Evolutionary conservation across 1,140 invertebrate species (phyloP), one percentile per base, ranked within the genome.

Genomic region (Gryllus bimaculatus): DNA sequence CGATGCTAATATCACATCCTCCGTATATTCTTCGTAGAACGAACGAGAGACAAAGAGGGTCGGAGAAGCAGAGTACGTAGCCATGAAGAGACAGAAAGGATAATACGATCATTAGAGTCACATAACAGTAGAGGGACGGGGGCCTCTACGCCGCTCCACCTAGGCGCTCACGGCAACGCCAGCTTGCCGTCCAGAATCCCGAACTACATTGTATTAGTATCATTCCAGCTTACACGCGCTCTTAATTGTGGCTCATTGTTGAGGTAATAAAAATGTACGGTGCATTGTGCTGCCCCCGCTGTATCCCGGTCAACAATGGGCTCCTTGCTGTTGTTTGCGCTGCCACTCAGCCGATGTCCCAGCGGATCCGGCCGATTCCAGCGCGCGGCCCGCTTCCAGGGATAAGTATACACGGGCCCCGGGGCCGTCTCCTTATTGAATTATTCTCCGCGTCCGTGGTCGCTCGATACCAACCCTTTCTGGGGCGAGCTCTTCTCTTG

Each of bases 371-470:
- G 10, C 54, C 18, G 54, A 66, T 66, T 66, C 2, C 54, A 66
- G 10, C 0, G 54, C 54, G 54, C 7, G 54, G 54, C 54, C 54
- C 18, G 54, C 54, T 18, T 66, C 54, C 54, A 18, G 10, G 54
- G 54, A 66, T 66, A 66, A 66, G 54, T 66, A 66, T 66, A 66
- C 54, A 77, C 21, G 48, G 0, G n/a, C 76, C 76, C 48, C 18
- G 48, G 48, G 76, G 76, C 39, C 39, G 48, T 18, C 76, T 77
- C 76, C 76, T 77, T 77, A 77, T 77, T 77, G 48, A 77, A 77
- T 77, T 77, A 77, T 77, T 77, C 76, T 77, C 76, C 48, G 13
- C 20, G 48, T 48, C 47, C 48, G 76, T 20, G 39, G 76, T 47
- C 76, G 76, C 76, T 77, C 76, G 48, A 77, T 77, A 77, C 47